Conservation (phyloP, 2,888 invertebrate species). For the Chesias legatella region DNA sequence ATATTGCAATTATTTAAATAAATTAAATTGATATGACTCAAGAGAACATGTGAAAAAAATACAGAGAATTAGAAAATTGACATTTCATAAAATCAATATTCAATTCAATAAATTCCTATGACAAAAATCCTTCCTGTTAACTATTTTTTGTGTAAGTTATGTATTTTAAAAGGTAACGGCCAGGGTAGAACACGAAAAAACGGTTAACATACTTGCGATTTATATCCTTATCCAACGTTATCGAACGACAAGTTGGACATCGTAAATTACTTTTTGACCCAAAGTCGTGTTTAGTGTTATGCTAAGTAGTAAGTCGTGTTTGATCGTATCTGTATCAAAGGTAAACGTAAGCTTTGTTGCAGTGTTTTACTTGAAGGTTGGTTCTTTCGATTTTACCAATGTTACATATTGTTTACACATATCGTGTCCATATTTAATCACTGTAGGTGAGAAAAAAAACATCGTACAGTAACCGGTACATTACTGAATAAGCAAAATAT, state of each 20-base stretch:
- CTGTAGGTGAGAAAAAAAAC: too few relatives aligned
- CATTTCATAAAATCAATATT: too few relatives aligned
- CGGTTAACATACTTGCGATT: slow-evolving; percentile 14
- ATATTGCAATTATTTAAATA: too few relatives aligned
- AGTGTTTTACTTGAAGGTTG: too few relatives aligned
- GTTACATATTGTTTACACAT: not conserved
- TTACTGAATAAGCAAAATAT: too few relatives aligned
- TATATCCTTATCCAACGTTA: slow-evolving; percentile 18
- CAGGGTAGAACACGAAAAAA: slow-evolving; percentile 22
- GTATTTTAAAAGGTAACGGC: slow-evolving; percentile 15
- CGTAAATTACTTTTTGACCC: slow-evolving; percentile 8
- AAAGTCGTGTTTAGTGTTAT: not conserved
- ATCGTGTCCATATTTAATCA: too few relatives aligned
- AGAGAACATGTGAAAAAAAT: too few relatives aligned
- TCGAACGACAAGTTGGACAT: slow-evolving; percentile 12
- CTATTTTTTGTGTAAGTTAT: slow-evolving; percentile 23
- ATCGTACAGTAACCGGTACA: too few relatives aligned
- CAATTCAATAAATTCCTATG: too few relatives aligned
- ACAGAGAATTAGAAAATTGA: too few relatives aligned
- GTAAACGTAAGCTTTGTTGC: not conserved
- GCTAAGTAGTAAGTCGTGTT: slow-evolving; percentile 1
- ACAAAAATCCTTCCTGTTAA: slow-evolving; percentile 10
- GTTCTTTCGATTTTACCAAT: not conserved
- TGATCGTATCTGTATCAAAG: not conserved
- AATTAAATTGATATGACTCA: too few relatives aligned